Evolutionary conservation across 2,888 invertebrate species (phyloP), one percentile per base, ranked within the genome.

Genomic region (Tetrapedia diversipes): DNA sequence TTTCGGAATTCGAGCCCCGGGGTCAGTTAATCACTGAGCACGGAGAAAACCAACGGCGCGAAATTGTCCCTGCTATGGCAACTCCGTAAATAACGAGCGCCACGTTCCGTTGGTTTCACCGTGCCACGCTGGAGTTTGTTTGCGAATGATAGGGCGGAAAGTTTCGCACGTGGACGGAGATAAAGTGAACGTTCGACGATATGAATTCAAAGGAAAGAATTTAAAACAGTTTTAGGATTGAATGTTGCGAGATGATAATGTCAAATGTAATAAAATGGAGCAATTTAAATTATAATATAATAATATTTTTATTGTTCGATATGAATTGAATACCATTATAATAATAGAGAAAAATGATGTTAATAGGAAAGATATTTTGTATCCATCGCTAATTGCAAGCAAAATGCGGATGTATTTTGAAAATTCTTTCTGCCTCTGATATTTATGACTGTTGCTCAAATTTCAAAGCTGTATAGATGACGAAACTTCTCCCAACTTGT

Each of bases 21-120:
- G 51, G 27, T 39, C 24, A 47, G 51, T 43, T 68, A 61, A 68
- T 61, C 68, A 61, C 39, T 41, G 67, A 61, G 16, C n/a, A n/a
- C 32, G 16, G 49, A 41, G 61, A 51, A 68, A 61, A 43, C 24
- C 61, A 19, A 51, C 39, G 39, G 37, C 60, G 16, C 47, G 37
- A 61, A 61, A 60, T 60, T 49, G 39, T 49, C 39, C 43, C 45
- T 14, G 56, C 56, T n/a, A 22, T 34, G 59, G n/a, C 27, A 37
- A 27, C 45, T 59, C 51, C 39, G 61, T 61, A 41, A 61, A 61
- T 68, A 51, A 68, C 66, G 37, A 27, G 32, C 27, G 29, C 47
- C 24, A 39, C 47, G 59, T 22, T 60, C 59, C 16, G n/a, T 16
- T 29, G 4, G n/a, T 19, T 11, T 54, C 32, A 2, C 22, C 22